These are phyloP conservation scores for Aquatica leii DNA, from an alignment of 2,888 invertebrate genomes.

Conservation along the genomic window DNA sequence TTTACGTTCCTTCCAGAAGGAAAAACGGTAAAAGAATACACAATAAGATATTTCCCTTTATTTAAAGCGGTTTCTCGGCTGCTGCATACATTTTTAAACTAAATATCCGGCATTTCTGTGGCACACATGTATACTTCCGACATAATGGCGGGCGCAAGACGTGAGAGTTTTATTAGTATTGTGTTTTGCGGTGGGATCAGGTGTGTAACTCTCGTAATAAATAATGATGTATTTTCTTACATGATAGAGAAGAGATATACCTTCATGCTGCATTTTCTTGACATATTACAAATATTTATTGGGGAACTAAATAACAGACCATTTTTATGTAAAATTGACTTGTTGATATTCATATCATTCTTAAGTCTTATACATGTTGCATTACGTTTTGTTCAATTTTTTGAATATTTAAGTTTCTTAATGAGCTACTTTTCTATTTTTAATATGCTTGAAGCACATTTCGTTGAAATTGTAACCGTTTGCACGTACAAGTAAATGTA, in stretches of 20 bases:
- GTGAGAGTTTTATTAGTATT: slow-evolving; percentile 48
- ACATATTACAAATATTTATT: too few species aligned
- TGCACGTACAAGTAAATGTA: too few species aligned
- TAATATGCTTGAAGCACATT: too few species aligned
- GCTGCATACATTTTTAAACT: slow-evolving; percentile 45
- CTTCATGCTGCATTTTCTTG: background rate
- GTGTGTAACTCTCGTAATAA: slow-evolving; percentile 37
- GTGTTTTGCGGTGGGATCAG: slow-evolving; percentile 42
- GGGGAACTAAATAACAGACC: too few species aligned
- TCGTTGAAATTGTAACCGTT: too few species aligned
- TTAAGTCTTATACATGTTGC: too few species aligned
- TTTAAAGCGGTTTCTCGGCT: slow-evolving; percentile 37
- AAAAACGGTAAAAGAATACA: slow-evolving; percentile 35
- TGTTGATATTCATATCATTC: too few species aligned
- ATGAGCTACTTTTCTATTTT: too few species aligned
- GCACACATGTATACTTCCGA: slow-evolving; percentile 42
- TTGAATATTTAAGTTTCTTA: too few species aligned
- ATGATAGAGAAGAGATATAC: slow-evolving; percentile 25
- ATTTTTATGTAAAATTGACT: too few species aligned
- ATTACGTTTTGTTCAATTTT: too few species aligned
- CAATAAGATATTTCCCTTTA: slow-evolving; percentile 37
- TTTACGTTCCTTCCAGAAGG: slow-evolving; percentile 26
- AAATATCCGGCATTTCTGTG: slow-evolving; percentile 42
- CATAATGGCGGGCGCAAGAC: slow-evolving; percentile 42
- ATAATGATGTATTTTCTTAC: slow-evolving; percentile 39